Conservation (phyloP, 2,888 invertebrate genomes). For the Drosophila testacea region DNA sequence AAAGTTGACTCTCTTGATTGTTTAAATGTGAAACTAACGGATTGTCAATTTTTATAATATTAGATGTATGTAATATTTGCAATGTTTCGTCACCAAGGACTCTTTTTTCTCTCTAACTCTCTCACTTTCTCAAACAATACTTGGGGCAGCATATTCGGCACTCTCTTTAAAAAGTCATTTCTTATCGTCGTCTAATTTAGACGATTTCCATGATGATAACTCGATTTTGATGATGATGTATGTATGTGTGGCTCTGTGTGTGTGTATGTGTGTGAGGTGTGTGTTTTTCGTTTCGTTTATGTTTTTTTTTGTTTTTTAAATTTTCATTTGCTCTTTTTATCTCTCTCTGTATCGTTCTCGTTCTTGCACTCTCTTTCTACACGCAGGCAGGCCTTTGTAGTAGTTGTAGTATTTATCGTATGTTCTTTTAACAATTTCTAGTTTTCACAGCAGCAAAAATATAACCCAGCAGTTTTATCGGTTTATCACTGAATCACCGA, state of each 20-base stretch:
- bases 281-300: slow-evolving; percentile 37
- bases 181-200: slow-evolving; percentile 74
- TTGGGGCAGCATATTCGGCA: slow-evolving; percentile 53
- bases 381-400: slow-evolving; percentile 42
- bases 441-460: slow-evolving; percentile 38
- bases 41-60: slow-evolving; percentile 39
- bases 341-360: slow-evolving; percentile 11
- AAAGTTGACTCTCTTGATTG: slow-evolving; percentile 36
- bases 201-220: slow-evolving; percentile 62
- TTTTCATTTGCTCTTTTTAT: slow-evolving; percentile 48
- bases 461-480: slow-evolving; percentile 42
- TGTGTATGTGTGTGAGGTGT: slow-evolving; percentile 22
- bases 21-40: slow-evolving; percentile 36
- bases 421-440: slow-evolving; percentile 37
- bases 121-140: slow-evolving; percentile 41
- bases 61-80: slow-evolving; percentile 40
- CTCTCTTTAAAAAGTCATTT: slow-evolving; percentile 51
- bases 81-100: slow-evolving; percentile 48
- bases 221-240: slow-evolving; percentile 44
- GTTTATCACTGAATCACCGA: slow-evolving; percentile 24
- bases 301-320: slow-evolving; percentile 23
- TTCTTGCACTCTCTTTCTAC: slow-evolving; percentile 22
- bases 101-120: slow-evolving; percentile 25
- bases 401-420: slow-evolving; percentile 34
- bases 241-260: slow-evolving; percentile 22